These are phyloP conservation scores for Sciurus carolinensis DNA, from an alignment of 2,797 vertebrate species.

Conservation along the genomic window DNA sequence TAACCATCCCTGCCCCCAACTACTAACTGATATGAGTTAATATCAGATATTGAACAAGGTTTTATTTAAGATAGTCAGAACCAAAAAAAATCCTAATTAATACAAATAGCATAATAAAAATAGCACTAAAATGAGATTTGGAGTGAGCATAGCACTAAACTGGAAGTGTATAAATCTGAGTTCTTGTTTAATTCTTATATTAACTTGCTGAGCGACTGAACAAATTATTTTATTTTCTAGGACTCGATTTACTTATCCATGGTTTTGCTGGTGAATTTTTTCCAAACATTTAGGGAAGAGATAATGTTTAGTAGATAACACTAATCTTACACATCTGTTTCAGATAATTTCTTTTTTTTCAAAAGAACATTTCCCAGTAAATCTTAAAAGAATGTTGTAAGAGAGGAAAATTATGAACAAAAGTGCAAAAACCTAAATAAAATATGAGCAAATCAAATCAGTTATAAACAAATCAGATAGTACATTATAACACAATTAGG, in stretches of 20 bases:
- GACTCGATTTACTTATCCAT: not conserved
- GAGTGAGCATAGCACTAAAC: not conserved
- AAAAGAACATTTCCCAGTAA: not conserved
- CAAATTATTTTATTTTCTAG: not conserved
- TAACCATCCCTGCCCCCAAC: not conserved
- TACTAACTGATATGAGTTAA: not conserved
- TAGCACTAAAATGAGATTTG: not conserved
- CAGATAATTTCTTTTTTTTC: not conserved
- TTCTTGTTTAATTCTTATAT: not conserved
- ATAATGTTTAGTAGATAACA: not conserved
- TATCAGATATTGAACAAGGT: not conserved
- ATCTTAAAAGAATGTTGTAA: not conserved
- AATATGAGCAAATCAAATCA: slow-evolving; percentile 26
- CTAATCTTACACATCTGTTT: not conserved
- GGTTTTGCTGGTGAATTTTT: not conserved
- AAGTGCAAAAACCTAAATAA: not conserved
- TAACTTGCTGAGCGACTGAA: not conserved
- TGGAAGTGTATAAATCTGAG: not conserved
- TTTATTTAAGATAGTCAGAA: not conserved
- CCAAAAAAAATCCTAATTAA: not conserved
- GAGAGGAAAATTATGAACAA: not conserved
- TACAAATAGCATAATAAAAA: not conserved
- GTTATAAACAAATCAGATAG: not conserved
- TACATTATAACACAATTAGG: not conserved
- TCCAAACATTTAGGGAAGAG: not conserved